phyloP scores from a whole-genome alignment of 37 sponge, comb jelly and placozoan species.

The Halichondria panicea region DNA sequence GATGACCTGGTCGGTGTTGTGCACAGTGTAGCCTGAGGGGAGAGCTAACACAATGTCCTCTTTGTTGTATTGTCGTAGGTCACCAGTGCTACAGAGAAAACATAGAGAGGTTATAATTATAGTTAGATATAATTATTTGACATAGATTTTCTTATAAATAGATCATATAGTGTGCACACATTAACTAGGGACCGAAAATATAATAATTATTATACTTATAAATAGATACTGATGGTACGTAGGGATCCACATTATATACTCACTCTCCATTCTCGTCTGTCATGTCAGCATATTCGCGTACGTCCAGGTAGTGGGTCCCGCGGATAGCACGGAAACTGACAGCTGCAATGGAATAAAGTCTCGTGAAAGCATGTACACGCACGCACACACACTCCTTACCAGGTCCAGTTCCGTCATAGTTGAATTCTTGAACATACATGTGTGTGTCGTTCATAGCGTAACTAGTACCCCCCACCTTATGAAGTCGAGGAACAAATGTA shows the following conservation, averaged over 20 bases:
- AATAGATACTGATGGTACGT: neutral
- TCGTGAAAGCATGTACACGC: neutral
- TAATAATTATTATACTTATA: too few relatives aligned
- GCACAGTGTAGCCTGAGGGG: conserved; percentile 8
- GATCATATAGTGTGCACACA: too few relatives aligned
- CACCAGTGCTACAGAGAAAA: neutral
- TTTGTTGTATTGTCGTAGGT: neutral
- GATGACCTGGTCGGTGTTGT: conserved; percentile 5
- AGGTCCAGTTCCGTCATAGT: conserved; percentile 27
- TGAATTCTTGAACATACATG: neutral
- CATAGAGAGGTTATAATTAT: too few relatives aligned
- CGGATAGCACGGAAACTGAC: neutral
- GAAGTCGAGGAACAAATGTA: neutral
- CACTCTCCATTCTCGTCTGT: conserved; percentile 4
- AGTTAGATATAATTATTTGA: too few relatives aligned
- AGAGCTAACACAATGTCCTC: neutral
- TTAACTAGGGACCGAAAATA: too few relatives aligned
- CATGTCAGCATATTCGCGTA: neutral
- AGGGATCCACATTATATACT: neutral
- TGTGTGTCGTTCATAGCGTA: conserved; percentile 7
- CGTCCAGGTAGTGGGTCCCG: too few relatives aligned
- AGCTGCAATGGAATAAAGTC: neutral
- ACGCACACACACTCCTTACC: conserved; percentile 1
- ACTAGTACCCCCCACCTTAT: conserved; percentile 7
- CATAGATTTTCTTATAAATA: too few relatives aligned